A percentile compares a stretch with the other conserved stretches of the same genome.
phyloP scores from a whole-genome alignment of 2,113 vertebrate genomes.

The Sander lucioperca region DNA sequence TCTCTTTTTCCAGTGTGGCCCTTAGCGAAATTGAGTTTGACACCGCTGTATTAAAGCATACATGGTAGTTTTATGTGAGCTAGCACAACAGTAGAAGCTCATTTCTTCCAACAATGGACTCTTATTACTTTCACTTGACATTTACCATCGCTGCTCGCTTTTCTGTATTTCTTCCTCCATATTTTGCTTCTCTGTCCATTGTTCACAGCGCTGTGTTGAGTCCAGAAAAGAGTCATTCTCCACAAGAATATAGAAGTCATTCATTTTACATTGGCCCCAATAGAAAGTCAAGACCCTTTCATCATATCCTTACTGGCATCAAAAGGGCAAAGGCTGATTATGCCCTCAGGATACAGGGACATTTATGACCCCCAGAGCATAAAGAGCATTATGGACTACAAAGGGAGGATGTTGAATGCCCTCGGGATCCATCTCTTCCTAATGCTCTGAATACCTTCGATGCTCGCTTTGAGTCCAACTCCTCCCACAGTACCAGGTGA shows the following conservation, averaged over 20 bases:
- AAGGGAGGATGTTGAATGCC: too few relatives aligned
- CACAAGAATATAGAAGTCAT: constrained; percentile 43
- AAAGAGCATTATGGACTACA: too few relatives aligned
- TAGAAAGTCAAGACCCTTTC: constrained; percentile 51
- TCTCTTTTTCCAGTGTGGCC: too few relatives aligned
- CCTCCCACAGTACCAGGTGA: too few relatives aligned
- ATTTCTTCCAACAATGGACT: constrained; percentile 26
- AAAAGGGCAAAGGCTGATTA: too few relatives aligned
- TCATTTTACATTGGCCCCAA: constrained; percentile 44
- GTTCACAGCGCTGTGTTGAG: constrained; percentile 11
- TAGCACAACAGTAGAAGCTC: constrained; percentile 12
- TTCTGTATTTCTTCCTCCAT: neutral
- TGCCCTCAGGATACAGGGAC: too few relatives aligned
- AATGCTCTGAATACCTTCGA: too few relatives aligned
- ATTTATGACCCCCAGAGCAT: too few relatives aligned
- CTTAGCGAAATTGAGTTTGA: too few relatives aligned
- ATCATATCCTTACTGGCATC: constrained; percentile 48
- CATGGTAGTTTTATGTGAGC: neutral
- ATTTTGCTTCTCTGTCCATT: constrained; percentile 49
- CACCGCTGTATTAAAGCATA: neutral
- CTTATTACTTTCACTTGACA: constrained; percentile 52
- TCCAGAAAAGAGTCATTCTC: constrained; percentile 49
- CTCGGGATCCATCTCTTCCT: too few relatives aligned
- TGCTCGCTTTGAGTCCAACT: too few relatives aligned
- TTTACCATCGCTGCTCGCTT: neutral